These are phyloP conservation scores for Sussaba pulchella DNA, from an alignment of 2,888 invertebrate genomes.

Conservation along the genomic window DNA sequence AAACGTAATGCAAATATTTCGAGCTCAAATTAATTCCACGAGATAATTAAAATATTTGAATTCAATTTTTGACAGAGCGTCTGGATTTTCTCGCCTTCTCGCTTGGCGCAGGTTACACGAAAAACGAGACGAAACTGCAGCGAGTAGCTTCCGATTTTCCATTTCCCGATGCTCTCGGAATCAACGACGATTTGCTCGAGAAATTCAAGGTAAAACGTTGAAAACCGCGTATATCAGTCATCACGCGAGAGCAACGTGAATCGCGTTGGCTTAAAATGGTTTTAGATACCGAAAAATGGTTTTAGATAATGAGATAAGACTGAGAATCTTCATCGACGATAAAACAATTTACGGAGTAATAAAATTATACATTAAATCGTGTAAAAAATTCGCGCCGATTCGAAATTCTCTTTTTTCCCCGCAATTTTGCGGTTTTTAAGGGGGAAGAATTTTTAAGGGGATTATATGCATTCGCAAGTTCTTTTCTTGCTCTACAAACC, in stretches of 20 bases:
- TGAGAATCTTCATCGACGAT: neutral
- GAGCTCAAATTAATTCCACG: no score
- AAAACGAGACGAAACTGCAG: slow-evolving; percentile 53
- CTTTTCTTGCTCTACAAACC: no score
- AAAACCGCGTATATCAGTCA: no score
- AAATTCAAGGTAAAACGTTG: slow-evolving; percentile 69
- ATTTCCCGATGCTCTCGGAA: slow-evolving; percentile 69
- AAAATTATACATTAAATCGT: neutral
- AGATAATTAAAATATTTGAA: no score
- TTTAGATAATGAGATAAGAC: neutral
- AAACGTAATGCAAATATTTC: no score
- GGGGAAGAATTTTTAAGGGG: no score
- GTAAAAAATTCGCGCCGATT: neutral
- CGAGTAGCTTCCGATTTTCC: slow-evolving; percentile 51
- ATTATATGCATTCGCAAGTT: no score
- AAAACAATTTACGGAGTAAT: neutral
- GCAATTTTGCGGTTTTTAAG: no score
- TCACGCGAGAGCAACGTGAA: slow-evolving; percentile 7
- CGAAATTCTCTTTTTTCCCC: no score
- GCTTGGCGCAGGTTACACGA: slow-evolving; percentile 69
- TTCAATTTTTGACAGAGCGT: slow-evolving; percentile 71
- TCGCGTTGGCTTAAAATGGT: neutral
- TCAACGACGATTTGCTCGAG: slow-evolving; percentile 63
- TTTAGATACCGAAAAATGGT: neutral
- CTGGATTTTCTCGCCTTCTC: slow-evolving; percentile 68